phyloP scores from a whole-genome alignment of 2,888 invertebrate genomes.

The Orthosia cruda region DNA sequence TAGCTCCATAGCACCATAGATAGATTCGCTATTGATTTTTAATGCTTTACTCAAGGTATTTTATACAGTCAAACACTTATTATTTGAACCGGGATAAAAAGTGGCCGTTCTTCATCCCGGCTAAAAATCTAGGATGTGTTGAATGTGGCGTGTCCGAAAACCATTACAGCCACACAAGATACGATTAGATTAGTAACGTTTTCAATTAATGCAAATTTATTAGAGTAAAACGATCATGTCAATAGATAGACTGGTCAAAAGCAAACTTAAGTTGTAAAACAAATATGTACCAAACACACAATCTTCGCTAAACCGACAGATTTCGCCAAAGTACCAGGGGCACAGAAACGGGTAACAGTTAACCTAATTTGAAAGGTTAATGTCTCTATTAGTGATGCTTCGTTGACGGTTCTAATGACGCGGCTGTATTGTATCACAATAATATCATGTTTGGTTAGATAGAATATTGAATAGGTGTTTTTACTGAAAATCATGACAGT shows the following conservation, averaged over 20 bases:
- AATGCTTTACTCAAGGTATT: too few species aligned
- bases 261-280: background rate
- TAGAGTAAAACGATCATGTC: background rate
- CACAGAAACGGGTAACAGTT: slow-evolving; percentile 27
- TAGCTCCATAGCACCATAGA: too few species aligned
- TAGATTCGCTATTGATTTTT: background rate
- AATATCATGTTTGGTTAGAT: slow-evolving; percentile 4
- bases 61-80: too few species aligned
- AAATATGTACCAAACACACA: background rate
- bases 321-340: slow-evolving; percentile 6
- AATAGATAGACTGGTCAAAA: background rate
- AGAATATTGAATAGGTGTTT: background rate
- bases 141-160: background rate
- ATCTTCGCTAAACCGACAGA: background rate
- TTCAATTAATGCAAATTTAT: background rate
- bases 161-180: background rate
- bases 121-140: too few species aligned
- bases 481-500: background rate
- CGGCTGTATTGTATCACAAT: slow-evolving; percentile 23
- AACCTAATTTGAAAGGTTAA: slow-evolving; percentile 59
- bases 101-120: background rate
- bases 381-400: slow-evolving; percentile 51
- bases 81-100: too few species aligned
- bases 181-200: background rate
- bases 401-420: slow-evolving; percentile 47